Percentiles rank a stretch among this genome's conserved stretches.
Evolutionary conservation across 2,797 vertebrate genomes (phyloP).

Genomic region (Microctenopoma steveboyesi): DNA sequence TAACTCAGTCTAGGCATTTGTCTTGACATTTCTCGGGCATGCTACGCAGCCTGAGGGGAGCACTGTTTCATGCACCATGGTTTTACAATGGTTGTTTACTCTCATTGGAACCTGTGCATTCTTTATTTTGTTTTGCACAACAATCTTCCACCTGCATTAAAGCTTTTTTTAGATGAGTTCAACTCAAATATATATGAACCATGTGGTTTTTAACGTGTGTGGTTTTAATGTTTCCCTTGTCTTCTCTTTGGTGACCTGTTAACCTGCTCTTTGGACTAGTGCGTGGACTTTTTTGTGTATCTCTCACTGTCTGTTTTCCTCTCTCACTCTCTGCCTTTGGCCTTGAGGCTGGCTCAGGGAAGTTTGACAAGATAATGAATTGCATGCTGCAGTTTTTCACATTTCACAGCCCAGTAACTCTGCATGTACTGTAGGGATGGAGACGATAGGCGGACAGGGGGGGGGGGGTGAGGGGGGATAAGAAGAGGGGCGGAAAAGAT

Average conservation of each 20-base stretch:
- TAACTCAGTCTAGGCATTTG: not conserved
- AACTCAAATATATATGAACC: not conserved
- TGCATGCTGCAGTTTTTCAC: constrained; percentile 81
- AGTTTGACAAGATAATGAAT: constrained; percentile 86
- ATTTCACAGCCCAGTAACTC: constrained; percentile 83
- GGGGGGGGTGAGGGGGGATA: not conserved
- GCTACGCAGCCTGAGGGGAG: not conserved
- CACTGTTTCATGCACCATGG: too few relatives aligned
- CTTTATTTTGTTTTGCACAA: too few relatives aligned
- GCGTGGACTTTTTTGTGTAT: constrained; percentile 30
- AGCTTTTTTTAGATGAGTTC: too few relatives aligned
- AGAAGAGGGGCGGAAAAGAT: constrained; percentile 34
- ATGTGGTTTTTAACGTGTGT: not conserved
- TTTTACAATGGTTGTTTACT: not conserved
- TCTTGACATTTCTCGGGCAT: not conserved
- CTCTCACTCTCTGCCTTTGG: constrained; percentile 15
- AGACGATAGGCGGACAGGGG: constrained; percentile 12
- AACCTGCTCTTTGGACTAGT: constrained; percentile 41
- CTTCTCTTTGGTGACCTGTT: constrained; percentile 44
- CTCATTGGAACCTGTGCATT: not conserved
- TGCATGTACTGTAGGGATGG: constrained; percentile 40
- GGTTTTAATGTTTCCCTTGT: not conserved
- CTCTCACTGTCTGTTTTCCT: constrained; percentile 12
- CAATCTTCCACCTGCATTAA: too few relatives aligned
- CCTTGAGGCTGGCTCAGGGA: constrained; percentile 66